Percentiles rank a stretch among this genome's conserved stretches.
Evolutionary conservation across 2,888 invertebrate species (phyloP).

Genomic region (Belgica antarctica): DNA sequence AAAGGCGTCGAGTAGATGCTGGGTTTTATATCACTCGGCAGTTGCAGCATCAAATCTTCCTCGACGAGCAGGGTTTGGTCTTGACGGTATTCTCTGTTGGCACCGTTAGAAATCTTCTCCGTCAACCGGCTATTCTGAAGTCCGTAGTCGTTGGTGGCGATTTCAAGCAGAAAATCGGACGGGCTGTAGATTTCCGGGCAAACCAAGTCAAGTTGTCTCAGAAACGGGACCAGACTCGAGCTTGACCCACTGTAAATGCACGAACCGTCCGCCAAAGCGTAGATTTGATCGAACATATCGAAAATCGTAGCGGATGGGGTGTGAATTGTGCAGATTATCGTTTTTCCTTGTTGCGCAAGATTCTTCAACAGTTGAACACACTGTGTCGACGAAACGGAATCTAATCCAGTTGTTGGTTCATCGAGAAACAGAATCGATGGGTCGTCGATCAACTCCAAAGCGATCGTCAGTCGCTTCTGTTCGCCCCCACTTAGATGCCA

Average conservation of each 20-base stretch:
- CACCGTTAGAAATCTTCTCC: conserved; percentile 60
- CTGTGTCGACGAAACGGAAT: conserved; percentile 79
- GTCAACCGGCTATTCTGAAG: conserved; percentile 55
- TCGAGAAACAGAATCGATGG: conserved; percentile 92
- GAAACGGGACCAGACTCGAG: conserved; percentile 71
- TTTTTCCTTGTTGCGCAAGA: conserved; percentile 78
- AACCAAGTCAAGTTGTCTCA: conserved; percentile 65
- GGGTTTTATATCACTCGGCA: conserved; percentile 45
- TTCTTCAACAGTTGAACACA: conserved; percentile 76
- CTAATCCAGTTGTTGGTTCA: conserved; percentile 71
- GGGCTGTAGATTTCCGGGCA: conserved; percentile 91
- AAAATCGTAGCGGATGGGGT: conserved; percentile 85
- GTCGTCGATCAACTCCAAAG: conserved; percentile 85
- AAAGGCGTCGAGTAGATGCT: conserved; percentile 56
- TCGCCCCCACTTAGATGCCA: conserved; percentile 82
- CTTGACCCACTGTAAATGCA: conserved; percentile 80
- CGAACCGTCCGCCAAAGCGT: conserved; percentile 75
- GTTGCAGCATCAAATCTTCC: neutral
- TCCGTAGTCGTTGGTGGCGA: conserved; percentile 72
- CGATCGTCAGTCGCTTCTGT: conserved; percentile 84
- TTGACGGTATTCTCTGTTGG: conserved; percentile 59
- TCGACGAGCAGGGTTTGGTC: neutral
- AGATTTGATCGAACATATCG: conserved; percentile 85
- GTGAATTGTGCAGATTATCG: conserved; percentile 78
- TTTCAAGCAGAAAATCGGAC: conserved; percentile 70